Evolutionary conservation across 2,113 vertebrate species (phyloP), one percentile per base, ranked within the genome.

Genomic region (Neolamprologus tretocephalus): DNA sequence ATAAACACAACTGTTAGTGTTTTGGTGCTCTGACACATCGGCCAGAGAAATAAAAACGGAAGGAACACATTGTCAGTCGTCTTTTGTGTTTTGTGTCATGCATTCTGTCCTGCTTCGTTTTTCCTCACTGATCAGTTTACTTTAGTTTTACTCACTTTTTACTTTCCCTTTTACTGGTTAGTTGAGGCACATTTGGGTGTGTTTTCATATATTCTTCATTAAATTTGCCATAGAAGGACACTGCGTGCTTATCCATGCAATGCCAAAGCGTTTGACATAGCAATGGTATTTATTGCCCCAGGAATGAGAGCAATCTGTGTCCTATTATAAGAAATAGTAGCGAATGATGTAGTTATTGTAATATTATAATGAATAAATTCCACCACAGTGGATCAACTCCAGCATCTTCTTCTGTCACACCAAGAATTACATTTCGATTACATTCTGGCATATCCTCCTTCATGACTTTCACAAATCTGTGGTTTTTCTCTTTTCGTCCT

Each of bases 261-360:
- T 37, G 61, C 4, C 61, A 68, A 37, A 37, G 33, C 6, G 0
- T 68, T 21, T 37, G 1, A 66, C 61, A 8, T 37, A 37, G 0
- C 33, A 66, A 37, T 37, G 19, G 31, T 3, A 21, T 68, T 37
- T 68, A 68, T 8, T 68, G 11, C 0, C 10, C 33, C 7, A 13
- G 61, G 19, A 37, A n/a, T 37, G 7, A 66, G 11, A 2, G 0
- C 17, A 66, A 0, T 37, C 33, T 8, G 0, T 21, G 19, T 66
- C 33, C 11, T 5, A 37, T 21, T 37, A 1, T 13, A 21, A 66
- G 10, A 68, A 68, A 68, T 14, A 14, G 7, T 5, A 68, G 33
- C 5, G 4, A 40, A 21, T 0, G 19, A 19, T 68, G 33, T 40
- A 8, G 19, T 68, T 37, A 68, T 13, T 40, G 11, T 68, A 21